Base-by-base conservation (phyloP, 2,113 vertebrate genomes). In the Mola mola region DNA sequence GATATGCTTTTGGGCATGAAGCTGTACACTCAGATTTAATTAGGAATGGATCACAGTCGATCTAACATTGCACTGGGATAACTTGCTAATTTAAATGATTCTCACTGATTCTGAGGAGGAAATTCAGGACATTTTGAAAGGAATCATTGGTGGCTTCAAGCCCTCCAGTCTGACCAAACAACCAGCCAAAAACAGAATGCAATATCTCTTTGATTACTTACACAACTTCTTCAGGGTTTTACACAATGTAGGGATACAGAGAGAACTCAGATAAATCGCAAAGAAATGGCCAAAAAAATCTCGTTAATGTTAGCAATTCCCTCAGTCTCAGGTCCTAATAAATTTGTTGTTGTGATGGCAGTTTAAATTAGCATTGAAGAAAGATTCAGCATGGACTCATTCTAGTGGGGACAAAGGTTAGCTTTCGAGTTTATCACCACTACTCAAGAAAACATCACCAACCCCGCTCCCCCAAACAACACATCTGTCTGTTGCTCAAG, bases 1-100 rank as follows among this genome's bases (percentile, higher is more conserved):
- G 50, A 78, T 25, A 36, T 37, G 52, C 29, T 72, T 31, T 36
- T 25, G 36, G 64, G 47, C 61, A 37, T 37, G 61, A 38, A 70
- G 64, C 43, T 16, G 28, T 43, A 41, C 4, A n/a, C 47, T 6
- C 51, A 81, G 75, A 73, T 77, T 83, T 81, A 76, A 84, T 87
- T 78, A 83, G 53, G 59, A 53, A 66, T 31, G 42, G 56, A 66
- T 75, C 59, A 65, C 15, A 16, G 63, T 19, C 57, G 61, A 67
- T 61, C 71, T 55, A 76, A 83, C 75, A 58, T 34, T 37, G 75
- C 26, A 34, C 53, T n/a, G 55, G 68, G 43, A 74, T 69, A 81
- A 81, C 44, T 6, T 44, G 50, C 29, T 70, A 69, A 78, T 75
- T 78, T 41, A 79, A 68, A 84, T 53, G 47, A 77, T 58, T 7